Evolutionary conservation across 2,888 invertebrate genomes (phyloP), one percentile per base, ranked within the genome.

Genomic region (Ectropis crepuscularia): DNA sequence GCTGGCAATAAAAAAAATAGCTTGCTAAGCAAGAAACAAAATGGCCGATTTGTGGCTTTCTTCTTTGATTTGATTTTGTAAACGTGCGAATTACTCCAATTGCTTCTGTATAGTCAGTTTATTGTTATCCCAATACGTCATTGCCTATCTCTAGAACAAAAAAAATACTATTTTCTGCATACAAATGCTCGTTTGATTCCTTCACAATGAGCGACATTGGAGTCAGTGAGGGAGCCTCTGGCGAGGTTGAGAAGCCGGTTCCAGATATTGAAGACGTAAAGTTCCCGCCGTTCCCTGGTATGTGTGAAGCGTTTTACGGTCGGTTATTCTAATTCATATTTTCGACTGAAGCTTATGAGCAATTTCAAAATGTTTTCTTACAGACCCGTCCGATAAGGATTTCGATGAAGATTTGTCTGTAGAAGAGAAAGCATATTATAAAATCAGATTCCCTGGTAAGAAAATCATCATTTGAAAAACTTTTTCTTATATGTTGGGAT

Each of bases 331-430:
- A 39, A 12, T 46, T 41, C 10, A 43, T 28, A 28, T 43, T 41
- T 6, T 7, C 16, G 53, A 42, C 12, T 51, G 38, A 53, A 42
- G 28, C 16, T 8, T 43, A 43, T 53, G 6, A n/a, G 37, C 12
- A 5, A 47, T 59, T 10, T 37, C n/a, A 53, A 47, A 48, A 37
- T 6, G 5, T n/a, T 68, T 36, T 38, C 42, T 86, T 85, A 65
- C 83, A 92, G 93, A 87, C 54, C 90, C 92, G 45, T 82, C 75
- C 41, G 89, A 89, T 74, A 74, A 77, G 43, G 93, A 94, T 73
- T 94, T 94, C 74, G 94, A 94, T 68, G 90, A 93, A 11, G 91
- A 92, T 74, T 85, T 94, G 67, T 69, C 86, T 5, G 90, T 93
- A 67, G 94, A 93, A 64, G 95, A 95, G 74, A 90, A 88, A 48